These are phyloP conservation scores for Cynodonichthys magdalenae DNA, from an alignment of 2,797 vertebrate genomes.

Conservation along the genomic window DNA sequence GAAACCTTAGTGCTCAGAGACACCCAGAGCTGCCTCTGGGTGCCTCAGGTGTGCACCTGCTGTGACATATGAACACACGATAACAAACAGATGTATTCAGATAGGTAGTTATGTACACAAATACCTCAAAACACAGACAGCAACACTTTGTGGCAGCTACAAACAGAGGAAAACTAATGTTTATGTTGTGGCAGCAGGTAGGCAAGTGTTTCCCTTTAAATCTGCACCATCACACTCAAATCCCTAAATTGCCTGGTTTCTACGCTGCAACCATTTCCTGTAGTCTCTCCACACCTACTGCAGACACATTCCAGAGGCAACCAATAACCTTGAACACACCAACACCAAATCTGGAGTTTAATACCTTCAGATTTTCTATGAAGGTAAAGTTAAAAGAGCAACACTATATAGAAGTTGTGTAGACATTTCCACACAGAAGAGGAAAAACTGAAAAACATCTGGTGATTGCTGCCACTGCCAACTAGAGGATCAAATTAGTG, in stretches of 20 bases:
- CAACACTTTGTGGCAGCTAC: constrained; percentile 39
- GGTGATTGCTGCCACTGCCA: too few relatives aligned
- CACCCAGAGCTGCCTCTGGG: constrained; percentile 19
- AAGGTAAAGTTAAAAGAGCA: too few relatives aligned
- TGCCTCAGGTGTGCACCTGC: constrained; percentile 22
- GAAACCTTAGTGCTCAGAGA: constrained; percentile 53
- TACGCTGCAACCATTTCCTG: constrained; percentile 45
- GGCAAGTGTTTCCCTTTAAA: constrained; percentile 65
- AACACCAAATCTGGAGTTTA: constrained; percentile 34
- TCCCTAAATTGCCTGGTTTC: constrained; percentile 56
- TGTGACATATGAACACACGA: constrained; percentile 26
- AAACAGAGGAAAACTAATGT: constrained; percentile 64
- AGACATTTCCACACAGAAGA: too few relatives aligned
- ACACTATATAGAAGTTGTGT: too few relatives aligned
- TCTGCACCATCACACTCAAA: constrained; percentile 46
- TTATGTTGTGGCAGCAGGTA: constrained; percentile 52
- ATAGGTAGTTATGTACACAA: constrained; percentile 33
- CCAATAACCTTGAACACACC: constrained; percentile 50
- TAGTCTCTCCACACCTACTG: constrained; percentile 62
- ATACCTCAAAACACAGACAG: constrained; percentile 41
- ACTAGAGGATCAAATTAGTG: too few relatives aligned
- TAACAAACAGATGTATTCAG: constrained; percentile 29
- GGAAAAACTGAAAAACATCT: too few relatives aligned
- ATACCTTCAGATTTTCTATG: constrained; percentile 12
- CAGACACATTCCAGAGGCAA: constrained; percentile 57